Evolutionary conservation across 2,113 vertebrate species (phyloP).

Genomic region (Taxidea taxus): DNA sequence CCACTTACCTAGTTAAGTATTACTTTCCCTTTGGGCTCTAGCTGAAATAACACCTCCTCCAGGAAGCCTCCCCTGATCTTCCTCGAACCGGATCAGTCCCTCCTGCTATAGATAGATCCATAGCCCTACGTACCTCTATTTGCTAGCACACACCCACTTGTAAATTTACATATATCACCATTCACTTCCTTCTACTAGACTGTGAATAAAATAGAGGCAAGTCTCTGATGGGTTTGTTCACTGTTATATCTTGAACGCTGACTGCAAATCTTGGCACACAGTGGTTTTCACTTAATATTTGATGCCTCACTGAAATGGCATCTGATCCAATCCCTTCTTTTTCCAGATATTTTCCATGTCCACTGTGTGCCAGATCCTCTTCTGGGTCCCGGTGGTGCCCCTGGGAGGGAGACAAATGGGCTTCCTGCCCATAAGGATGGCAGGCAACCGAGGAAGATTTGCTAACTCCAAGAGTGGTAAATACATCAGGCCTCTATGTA

Average conservation of each 20-base stretch:
- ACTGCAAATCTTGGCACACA: background rate
- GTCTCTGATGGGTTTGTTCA: background rate
- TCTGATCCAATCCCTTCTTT: background rate
- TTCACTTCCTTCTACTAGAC: background rate
- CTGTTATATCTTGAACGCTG: background rate
- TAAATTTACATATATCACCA: background rate
- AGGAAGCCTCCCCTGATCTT: background rate
- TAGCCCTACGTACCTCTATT: background rate
- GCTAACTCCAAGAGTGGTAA: background rate
- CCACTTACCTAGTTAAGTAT: background rate
- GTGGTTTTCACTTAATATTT: background rate
- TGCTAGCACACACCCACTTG: background rate
- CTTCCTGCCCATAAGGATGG: background rate
- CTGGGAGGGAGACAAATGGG: background rate
- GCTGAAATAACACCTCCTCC: background rate
- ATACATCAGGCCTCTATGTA: background rate
- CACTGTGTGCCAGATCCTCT: background rate
- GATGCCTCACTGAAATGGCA: background rate
- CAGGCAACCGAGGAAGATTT: background rate
- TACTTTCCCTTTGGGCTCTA: background rate
- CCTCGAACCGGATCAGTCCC: background rate
- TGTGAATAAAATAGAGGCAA: background rate
- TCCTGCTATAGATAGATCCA: background rate
- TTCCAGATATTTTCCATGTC: background rate
- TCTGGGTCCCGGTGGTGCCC: background rate